Conservation (phyloP, 2,113 vertebrate species). For the Diglossa brunneiventris region DNA sequence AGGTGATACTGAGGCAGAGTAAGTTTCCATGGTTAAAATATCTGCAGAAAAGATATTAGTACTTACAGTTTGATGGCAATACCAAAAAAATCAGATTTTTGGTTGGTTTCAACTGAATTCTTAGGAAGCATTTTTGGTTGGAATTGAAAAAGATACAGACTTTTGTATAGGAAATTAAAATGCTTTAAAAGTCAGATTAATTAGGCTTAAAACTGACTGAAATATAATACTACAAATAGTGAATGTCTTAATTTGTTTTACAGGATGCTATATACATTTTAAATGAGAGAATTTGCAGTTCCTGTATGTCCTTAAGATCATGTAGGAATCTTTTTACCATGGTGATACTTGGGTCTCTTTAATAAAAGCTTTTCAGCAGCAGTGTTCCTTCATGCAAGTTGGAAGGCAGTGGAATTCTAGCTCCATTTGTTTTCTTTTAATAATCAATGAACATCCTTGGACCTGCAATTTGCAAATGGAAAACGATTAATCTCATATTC, state of each 20-base stretch:
- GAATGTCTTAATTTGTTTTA: neutral
- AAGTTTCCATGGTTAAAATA: slow-evolving; percentile 76
- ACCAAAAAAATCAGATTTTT: neutral
- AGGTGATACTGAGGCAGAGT: slow-evolving; percentile 62
- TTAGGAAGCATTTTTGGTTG: neutral
- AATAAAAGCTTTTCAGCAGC: neutral
- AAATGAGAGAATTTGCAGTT: slow-evolving; percentile 6
- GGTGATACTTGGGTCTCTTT: slow-evolving; percentile 5
- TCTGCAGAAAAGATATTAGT: neutral
- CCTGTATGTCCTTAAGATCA: neutral
- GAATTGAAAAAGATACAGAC: neutral
- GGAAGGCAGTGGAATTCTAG: slow-evolving; percentile 5
- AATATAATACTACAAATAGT: neutral
- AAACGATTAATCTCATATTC: neutral
- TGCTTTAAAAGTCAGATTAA: neutral
- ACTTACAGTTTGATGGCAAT: neutral
- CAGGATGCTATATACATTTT: neutral
- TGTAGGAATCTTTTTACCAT: slow-evolving; percentile 33
- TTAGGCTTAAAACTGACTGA: neutral
- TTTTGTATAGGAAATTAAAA: neutral
- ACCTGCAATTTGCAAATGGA: slow-evolving; percentile 63
- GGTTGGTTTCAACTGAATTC: neutral
- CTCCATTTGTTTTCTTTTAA: slow-evolving; percentile 39
- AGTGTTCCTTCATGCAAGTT: neutral
- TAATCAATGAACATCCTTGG: slow-evolving; percentile 13